A percentile compares a stretch with the other conserved stretches of the same genome.
Conservation (phyloP, 2,888 invertebrate species). For the Ennomos quercinarius region DNA sequence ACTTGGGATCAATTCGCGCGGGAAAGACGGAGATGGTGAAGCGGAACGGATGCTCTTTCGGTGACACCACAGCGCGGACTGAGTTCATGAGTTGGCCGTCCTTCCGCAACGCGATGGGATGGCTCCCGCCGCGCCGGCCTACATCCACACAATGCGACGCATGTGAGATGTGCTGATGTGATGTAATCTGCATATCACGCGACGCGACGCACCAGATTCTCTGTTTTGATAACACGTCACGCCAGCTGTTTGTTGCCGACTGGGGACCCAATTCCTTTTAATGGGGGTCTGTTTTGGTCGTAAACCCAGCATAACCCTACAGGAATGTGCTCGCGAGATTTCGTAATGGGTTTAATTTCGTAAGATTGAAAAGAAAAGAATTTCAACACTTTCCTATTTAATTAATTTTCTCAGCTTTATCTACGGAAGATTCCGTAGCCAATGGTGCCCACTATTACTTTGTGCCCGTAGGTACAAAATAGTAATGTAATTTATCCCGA, state of each 20-base stretch:
- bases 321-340: conserved; percentile 15
- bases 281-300: conserved; percentile 34
- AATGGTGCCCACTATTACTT: no score
- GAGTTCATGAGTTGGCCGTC: conserved; percentile 58
- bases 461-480: no score
- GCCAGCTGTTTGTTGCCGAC: conserved; percentile 37
- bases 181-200: conserved; percentile 78
- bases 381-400: no score
- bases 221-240: conserved; percentile 65
- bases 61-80: conserved; percentile 73
- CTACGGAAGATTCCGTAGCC: no score
- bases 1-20: conserved; percentile 31
- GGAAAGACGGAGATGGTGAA: conserved; percentile 53
- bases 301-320: conserved; percentile 37
- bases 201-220: conserved; percentile 62
- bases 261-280: conserved; percentile 26
- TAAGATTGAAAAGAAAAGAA: conserved; percentile 4
- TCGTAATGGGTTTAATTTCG: conserved; percentile 16
- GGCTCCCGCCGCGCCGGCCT: conserved; percentile 82
- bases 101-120: conserved; percentile 79
- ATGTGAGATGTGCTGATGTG: conserved; percentile 60
- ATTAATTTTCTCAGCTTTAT: no score
- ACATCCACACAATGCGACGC: conserved; percentile 62
- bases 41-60: conserved; percentile 69
- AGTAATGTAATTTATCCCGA: no score